Conservation (phyloP, 2,888 invertebrate species). For the Anticlea derivata region DNA sequence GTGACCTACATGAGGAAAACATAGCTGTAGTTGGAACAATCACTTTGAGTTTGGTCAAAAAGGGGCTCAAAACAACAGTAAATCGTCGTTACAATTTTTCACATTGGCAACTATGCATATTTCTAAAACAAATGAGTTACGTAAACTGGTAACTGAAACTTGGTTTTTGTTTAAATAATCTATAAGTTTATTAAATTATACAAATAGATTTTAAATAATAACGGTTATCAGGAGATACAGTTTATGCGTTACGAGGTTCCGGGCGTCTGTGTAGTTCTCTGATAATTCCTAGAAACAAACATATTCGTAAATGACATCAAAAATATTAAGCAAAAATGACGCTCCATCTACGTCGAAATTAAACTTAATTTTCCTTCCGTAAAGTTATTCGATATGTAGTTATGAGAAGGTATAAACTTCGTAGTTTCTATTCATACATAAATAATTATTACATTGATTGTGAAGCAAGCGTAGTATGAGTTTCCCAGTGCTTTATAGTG, state of each 20-base stretch:
- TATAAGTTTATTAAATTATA: background rate
- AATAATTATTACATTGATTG: slow-evolving; percentile 1
- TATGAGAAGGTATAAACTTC: background rate
- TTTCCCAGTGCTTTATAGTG: slow-evolving; percentile 47
- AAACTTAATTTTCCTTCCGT: slow-evolving; percentile 29
- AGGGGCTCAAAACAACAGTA: background rate
- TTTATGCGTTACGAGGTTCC: too few species aligned
- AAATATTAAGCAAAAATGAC: slow-evolving; percentile 30
- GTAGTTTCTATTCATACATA: background rate
- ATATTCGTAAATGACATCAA: slow-evolving; percentile 40
- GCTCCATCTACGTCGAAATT: slow-evolving; percentile 26
- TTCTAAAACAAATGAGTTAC: too few species aligned
- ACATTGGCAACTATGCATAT: too few species aligned
- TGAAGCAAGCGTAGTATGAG: slow-evolving; percentile 1
- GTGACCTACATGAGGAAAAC: slow-evolving; percentile 87
- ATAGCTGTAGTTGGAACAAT: slow-evolving; percentile 8
- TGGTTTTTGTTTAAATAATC: slow-evolving; percentile 40
- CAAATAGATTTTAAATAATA: slow-evolving; percentile 14
- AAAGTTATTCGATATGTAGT: slow-evolving; percentile 19
- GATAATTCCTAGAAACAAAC: slow-evolving; percentile 41
- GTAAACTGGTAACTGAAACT: slow-evolving; percentile 35
- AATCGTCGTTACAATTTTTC: background rate
- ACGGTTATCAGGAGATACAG: slow-evolving; percentile 33
- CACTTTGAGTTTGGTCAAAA: background rate
- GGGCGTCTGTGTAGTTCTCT: slow-evolving; percentile 33